Evolutionary conservation across 2,113 vertebrate species (phyloP), one percentile per base, ranked within the genome.

Genomic region (Ancistrus triradiatus): DNA sequence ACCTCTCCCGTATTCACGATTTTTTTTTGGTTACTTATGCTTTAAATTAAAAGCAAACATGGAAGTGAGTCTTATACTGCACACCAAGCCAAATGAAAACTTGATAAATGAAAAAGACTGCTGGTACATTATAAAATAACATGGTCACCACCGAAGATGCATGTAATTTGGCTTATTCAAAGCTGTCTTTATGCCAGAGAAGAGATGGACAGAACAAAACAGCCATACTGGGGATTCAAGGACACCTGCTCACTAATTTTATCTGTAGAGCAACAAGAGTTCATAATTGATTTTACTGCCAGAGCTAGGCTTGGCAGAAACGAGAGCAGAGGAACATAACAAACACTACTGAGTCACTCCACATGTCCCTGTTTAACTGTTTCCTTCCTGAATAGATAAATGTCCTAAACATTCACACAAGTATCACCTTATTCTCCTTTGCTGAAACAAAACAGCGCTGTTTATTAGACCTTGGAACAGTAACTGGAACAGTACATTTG

Each of bases 201-300:
- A 18, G n/a, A 44, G 33, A 42, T 6, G 24, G 33, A 46, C 43
- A n/a, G 50, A 22, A 7, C 38, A 51, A 14, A 3, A 40, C 55
- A 3, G 42, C 37, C 28, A 9, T 7, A 13, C 17, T 33, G 17
- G 31, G 8, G 53, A 63, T 25, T 60, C 65, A 50, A 66, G 38
- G 59, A 59, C 42, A 48, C 59, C 28, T 53, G 51, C 50, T 67
- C 43, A 49, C 56, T 68, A 44, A 63, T 69, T 70, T 73, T 59
- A 71, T 71, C 53, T 58, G 53, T 35, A 42, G 42, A 53, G 51
- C 25, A 50, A 25, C 28, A 63, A 37, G 35, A 60, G 37, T 63
- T 59, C 62, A 67, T 53, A 47, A 63, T 63, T 46, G 55, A 68
- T 73, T 70, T 68, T 63, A 37, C 46, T 66, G 60, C 43, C 62